Percentiles rank a stretch among this genome's conserved stretches.
Conservation (phyloP, 2,797 vertebrate species). For the Malacoraja senta region DNA sequence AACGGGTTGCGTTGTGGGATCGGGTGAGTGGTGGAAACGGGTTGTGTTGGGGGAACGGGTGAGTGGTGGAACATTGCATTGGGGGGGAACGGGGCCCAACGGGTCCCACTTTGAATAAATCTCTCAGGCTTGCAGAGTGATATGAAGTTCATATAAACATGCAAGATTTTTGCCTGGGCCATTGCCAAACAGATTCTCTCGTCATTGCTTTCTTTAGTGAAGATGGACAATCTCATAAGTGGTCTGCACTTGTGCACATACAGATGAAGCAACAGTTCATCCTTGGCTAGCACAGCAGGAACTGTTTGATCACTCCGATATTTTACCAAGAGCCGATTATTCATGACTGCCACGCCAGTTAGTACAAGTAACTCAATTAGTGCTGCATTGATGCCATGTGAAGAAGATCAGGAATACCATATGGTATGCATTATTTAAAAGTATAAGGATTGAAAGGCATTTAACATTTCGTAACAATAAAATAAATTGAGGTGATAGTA, state of each 20-base stretch:
- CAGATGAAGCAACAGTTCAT: constrained; percentile 1
- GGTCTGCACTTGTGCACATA: not conserved
- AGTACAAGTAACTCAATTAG: constrained; percentile 36
- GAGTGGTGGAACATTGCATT: no score
- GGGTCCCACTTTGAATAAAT: not conserved
- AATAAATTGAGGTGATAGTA: constrained; percentile 34
- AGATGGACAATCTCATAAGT: not conserved
- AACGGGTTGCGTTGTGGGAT: no score
- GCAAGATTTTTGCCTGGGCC: not conserved
- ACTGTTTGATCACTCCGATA: not conserved
- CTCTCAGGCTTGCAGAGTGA: not conserved
- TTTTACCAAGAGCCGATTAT: constrained; percentile 19
- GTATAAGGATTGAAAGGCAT: constrained; percentile 22
- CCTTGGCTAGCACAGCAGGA: constrained; percentile 1
- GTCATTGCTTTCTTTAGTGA: not conserved
- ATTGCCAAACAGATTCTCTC: not conserved
- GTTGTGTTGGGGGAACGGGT: no score
- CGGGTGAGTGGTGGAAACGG: no score
- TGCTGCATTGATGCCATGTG: constrained; percentile 22
- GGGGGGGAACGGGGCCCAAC: no score
- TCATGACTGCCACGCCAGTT: not conserved
- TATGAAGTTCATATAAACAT: not conserved
- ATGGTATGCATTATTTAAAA: constrained; percentile 30
- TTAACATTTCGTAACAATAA: constrained; percentile 16
- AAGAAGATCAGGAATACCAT: constrained; percentile 24